These are phyloP conservation scores for Calyptomena viridis DNA, from an alignment of 2,113 vertebrate genomes.

Conservation along the genomic window DNA sequence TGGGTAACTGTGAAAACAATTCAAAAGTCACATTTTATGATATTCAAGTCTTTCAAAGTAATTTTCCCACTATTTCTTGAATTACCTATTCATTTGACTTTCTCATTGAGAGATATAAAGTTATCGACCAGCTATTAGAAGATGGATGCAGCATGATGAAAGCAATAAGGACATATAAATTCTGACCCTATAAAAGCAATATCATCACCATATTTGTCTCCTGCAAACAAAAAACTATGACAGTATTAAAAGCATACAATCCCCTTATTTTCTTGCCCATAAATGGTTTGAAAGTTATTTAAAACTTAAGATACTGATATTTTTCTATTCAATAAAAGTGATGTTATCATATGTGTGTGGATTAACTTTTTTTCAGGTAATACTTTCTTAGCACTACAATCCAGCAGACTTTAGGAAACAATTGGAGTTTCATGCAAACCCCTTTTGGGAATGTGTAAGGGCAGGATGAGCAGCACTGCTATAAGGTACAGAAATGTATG, in stretches of 20 bases:
- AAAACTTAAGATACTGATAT: background rate
- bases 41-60: background rate
- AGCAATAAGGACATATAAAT: background rate
- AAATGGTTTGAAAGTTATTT: background rate
- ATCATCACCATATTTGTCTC: background rate
- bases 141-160: background rate
- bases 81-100: background rate
- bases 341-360: rapidly evolving
- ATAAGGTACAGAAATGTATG: background rate
- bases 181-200: background rate
- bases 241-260: background rate
- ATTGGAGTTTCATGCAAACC: background rate
- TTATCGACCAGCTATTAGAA: background rate
- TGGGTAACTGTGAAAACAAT: background rate
- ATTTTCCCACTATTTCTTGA: background rate
- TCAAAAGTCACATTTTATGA: background rate
- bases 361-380: background rate
- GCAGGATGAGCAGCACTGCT: background rate
- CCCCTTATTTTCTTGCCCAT: background rate
- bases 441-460: background rate
- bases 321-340: conserved; percentile 53
- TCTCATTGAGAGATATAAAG: background rate
- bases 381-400: background rate
- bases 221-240: background rate
- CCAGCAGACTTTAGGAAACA: background rate